These are phyloP conservation scores for Phoenicopterus ruber DNA, from an alignment of 2,113 vertebrate genomes.

Conservation along the genomic window DNA sequence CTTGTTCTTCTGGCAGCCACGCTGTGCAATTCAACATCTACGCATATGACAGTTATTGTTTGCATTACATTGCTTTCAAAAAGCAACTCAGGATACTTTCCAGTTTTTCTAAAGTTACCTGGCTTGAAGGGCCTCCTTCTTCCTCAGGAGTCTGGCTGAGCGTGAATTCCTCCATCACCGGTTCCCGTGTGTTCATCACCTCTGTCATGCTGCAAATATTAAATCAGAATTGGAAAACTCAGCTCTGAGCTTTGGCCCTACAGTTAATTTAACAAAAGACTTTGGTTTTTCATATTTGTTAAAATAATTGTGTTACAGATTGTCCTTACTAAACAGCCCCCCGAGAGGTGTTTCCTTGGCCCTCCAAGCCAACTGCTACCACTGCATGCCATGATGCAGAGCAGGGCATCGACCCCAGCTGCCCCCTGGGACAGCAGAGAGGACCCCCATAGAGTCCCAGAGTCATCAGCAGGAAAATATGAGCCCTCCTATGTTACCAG, in stretches of 20 bases:
- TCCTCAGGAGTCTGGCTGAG: constrained; percentile 74
- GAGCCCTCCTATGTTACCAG: not conserved
- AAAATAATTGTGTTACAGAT: not conserved
- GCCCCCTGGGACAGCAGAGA: not conserved
- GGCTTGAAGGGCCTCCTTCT: constrained; percentile 78
- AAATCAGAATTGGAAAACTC: not conserved
- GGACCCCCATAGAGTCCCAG: not conserved
- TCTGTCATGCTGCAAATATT: constrained; percentile 82
- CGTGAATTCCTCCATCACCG: constrained; percentile 79
- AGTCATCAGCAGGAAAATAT: not conserved
- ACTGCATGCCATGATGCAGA: not conserved
- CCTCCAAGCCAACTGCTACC: not conserved
- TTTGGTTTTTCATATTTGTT: not conserved
- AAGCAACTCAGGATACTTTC: not conserved
- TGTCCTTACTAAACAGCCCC: not conserved
- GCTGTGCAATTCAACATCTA: not conserved
- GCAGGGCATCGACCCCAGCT: not conserved
- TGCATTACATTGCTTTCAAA: not conserved
- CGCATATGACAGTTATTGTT: not conserved
- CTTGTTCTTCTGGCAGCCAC: not conserved
- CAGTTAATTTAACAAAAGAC: not conserved
- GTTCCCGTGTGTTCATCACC: constrained; percentile 86
- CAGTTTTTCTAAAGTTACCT: constrained; percentile 56
- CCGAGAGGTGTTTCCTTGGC: not conserved
- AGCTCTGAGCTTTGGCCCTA: not conserved